phyloP scores from a whole-genome alignment of 2,797 vertebrate species.

The Sciaenops ocellatus region DNA sequence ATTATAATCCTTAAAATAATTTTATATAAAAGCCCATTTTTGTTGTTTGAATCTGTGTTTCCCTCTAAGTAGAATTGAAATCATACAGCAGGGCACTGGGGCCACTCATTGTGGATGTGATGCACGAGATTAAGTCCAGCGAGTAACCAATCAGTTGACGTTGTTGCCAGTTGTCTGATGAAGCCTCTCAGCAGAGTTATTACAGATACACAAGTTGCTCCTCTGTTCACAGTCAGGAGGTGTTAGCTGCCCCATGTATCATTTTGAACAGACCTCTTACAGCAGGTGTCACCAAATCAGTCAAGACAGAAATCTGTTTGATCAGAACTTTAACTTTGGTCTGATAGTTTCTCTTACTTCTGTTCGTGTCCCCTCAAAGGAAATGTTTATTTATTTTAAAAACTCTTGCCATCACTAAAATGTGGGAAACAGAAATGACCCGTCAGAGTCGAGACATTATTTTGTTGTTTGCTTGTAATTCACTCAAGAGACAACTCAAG shows the following conservation, averaged over 20 bases:
- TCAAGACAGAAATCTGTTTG: neutral
- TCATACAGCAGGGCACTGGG: neutral
- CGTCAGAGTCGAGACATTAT: neutral
- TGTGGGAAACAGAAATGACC: neutral
- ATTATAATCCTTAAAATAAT: neutral
- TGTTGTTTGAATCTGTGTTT: neutral
- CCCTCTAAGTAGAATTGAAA: neutral
- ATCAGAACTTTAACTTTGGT: neutral
- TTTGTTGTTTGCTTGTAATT: neutral
- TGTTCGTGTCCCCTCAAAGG: neutral
- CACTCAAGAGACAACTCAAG: neutral
- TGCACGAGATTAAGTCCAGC: neutral
- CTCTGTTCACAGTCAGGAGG: neutral
- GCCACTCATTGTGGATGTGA: neutral
- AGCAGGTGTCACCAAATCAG: neutral
- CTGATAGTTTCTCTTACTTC: neutral
- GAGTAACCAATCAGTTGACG: fast-evolving
- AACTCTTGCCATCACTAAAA: neutral
- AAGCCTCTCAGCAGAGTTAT: neutral
- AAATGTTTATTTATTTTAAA: neutral
- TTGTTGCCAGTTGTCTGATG: neutral
- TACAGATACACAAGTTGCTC: neutral
- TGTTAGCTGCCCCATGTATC: neutral
- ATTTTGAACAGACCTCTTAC: neutral
- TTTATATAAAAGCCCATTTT: too few relatives aligned